Conservation (phyloP, 2,113 vertebrate species). For the Puntigrus tetrazona region DNA sequence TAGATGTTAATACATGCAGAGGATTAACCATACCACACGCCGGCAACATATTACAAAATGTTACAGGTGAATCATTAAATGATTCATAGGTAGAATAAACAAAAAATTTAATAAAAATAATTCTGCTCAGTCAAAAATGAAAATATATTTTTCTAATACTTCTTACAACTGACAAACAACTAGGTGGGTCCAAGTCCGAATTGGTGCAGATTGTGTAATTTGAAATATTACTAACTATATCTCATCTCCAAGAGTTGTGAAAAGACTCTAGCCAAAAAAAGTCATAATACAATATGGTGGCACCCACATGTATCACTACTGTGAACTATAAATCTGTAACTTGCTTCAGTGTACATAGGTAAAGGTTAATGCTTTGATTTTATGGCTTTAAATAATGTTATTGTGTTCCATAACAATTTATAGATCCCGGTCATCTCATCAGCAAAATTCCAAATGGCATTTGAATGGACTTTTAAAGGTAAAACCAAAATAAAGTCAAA, state of each 20-base stretch:
- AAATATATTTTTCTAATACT: neutral
- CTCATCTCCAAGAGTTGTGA: neutral
- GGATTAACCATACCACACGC: neutral
- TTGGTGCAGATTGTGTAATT: neutral
- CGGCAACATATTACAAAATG: neutral
- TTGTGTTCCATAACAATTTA: neutral
- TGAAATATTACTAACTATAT: neutral
- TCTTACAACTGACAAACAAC: neutral
- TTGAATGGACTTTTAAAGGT: slow-evolving; percentile 52
- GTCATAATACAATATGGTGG: neutral
- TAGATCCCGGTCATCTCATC: neutral
- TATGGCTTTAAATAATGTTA: neutral
- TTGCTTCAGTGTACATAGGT: neutral
- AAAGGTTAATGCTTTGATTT: neutral
- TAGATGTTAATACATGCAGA: neutral
- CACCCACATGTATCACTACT: neutral
- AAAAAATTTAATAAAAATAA: neutral
- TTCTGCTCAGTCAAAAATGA: neutral
- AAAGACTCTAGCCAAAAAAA: neutral
- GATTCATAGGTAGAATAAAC: neutral
- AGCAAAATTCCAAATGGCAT: neutral
- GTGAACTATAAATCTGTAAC: neutral
- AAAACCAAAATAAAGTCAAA: slow-evolving; percentile 65
- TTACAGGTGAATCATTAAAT: neutral
- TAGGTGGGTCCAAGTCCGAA: neutral